Conservation (phyloP, 2,888 invertebrate genomes). For the Hirtodrosophila histrioides region DNA sequence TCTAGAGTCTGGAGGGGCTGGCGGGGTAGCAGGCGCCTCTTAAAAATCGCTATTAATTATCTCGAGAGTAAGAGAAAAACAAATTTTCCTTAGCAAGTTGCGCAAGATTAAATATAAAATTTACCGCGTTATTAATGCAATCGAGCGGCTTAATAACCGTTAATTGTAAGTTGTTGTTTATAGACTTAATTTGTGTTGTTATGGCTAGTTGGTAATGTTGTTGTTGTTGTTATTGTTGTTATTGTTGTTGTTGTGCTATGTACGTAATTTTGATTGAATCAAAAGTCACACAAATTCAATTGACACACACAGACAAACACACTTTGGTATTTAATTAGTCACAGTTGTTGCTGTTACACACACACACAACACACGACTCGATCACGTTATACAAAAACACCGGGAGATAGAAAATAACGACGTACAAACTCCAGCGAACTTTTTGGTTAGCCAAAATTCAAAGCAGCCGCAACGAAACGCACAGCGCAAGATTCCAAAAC, state of each 20-base stretch:
- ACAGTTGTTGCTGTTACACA: constrained; percentile 36
- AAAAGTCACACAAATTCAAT: constrained; percentile 57
- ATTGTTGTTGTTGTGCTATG: constrained; percentile 4
- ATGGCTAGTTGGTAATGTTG: too few relatives aligned
- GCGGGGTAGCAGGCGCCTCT: not conserved
- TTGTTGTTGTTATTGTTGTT: constrained; percentile 14
- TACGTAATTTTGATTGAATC: constrained; percentile 47
- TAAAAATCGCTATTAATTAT: constrained; percentile 47
- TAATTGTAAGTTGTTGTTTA: constrained; percentile 40
- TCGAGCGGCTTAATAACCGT: constrained; percentile 57
- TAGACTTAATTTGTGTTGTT: constrained; percentile 14
- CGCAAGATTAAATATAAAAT: constrained; percentile 49
- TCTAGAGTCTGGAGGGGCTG: constrained; percentile 33
- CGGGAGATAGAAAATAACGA: constrained; percentile 23
- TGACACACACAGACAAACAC: constrained; percentile 40
- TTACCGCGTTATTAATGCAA: constrained; percentile 47
- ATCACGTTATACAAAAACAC: constrained; percentile 4
- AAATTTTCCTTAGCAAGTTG: constrained; percentile 31
- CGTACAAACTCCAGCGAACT: constrained; percentile 24
- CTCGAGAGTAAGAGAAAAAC: constrained; percentile 12
- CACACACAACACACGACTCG: too few relatives aligned
- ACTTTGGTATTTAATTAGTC: constrained; percentile 56
- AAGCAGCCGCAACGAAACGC: constrained; percentile 54
- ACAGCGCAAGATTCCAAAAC: constrained; percentile 59
- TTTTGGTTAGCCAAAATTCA: not conserved